These are phyloP conservation scores for Aricia artaxerxes DNA, from an alignment of 2,888 invertebrate genomes.

Conservation along the genomic window DNA sequence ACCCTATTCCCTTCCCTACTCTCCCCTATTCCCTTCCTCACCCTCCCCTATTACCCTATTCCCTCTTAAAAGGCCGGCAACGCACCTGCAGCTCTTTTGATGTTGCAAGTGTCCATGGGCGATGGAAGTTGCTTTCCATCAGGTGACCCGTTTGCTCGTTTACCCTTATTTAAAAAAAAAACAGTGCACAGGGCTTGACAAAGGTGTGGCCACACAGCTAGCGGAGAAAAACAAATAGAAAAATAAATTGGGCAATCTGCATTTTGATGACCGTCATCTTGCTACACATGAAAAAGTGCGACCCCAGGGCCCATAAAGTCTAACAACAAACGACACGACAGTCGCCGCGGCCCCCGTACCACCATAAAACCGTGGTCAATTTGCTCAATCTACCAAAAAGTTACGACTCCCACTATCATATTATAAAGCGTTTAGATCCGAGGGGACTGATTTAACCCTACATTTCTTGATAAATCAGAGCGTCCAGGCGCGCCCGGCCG, in stretches of 20 bases:
- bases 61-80: too few species aligned
- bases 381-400: conserved; percentile 30
- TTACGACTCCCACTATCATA: conserved; percentile 29
- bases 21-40: too few species aligned
- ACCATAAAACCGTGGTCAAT: conserved; percentile 26
- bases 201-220: neutral
- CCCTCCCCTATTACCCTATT: too few species aligned
- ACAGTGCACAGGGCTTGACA: neutral
- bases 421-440: conserved; percentile 38
- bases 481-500: conserved; percentile 58
- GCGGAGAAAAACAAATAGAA: neutral
- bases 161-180: too few species aligned
- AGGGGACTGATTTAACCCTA: conserved; percentile 30
- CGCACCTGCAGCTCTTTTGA: too few species aligned
- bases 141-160: too few species aligned
- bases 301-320: conserved; percentile 17
- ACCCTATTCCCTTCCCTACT: too few species aligned
- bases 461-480: conserved; percentile 62
- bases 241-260: conserved; percentile 3
- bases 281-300: conserved; percentile 16
- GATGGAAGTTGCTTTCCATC: too few species aligned
- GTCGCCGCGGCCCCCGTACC: conserved; percentile 25
- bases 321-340: conserved; percentile 23
- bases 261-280: neutral
- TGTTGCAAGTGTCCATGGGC: too few species aligned